Evolutionary conservation across 2,888 invertebrate genomes (phyloP), one percentile per base, ranked within the genome.

Genomic region (Galeopsomyia nigrocyanea): DNA sequence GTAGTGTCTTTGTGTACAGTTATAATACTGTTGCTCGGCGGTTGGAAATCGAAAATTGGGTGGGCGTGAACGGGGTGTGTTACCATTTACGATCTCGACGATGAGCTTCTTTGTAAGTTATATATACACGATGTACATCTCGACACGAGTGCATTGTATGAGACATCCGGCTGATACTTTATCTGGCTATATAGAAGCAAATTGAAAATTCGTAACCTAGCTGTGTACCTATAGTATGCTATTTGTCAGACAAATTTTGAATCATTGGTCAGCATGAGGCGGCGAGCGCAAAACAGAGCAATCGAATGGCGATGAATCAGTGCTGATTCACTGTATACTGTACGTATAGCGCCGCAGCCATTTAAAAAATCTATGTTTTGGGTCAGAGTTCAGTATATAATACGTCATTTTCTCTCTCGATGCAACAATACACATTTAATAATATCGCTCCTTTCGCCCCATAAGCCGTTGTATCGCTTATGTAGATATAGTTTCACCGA

Each of bases 281-380:
- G 19, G 55, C 21, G 9, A 17, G 39, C 9, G n/a, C 17, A 58
- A 66, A 67, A 58, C 50, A 67, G 7, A 22, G 17, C n/a, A 7
- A 58, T 58, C 39, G 14, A 58, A 49, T n/a, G 14, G 19, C n/a
- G 14, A 51, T 58, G 58, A 58, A 58, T 58, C 58, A 51, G 50
- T 2, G 58, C 51, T 67, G 67, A 58, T 50, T 67, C 58, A 67
- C 17, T 10, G n/a, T 31, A 31, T 26, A 26, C 26, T 26, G 2
- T 5, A 5, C 26, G 26, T 26, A 5, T 5, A 26, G 26, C 26
- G 39, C 39, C n/a, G 16, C 26, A 50, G 53, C 26, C 9, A 13
- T 22, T 19, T 21, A 46, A 6, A 39, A 53, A 26, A 5, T 51
- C 9, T 50, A n/a, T 47, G 31, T 31, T 61, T 50, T 49, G 16